phyloP scores from a whole-genome alignment of 2,888 invertebrate species.

The Muscina levida region DNA sequence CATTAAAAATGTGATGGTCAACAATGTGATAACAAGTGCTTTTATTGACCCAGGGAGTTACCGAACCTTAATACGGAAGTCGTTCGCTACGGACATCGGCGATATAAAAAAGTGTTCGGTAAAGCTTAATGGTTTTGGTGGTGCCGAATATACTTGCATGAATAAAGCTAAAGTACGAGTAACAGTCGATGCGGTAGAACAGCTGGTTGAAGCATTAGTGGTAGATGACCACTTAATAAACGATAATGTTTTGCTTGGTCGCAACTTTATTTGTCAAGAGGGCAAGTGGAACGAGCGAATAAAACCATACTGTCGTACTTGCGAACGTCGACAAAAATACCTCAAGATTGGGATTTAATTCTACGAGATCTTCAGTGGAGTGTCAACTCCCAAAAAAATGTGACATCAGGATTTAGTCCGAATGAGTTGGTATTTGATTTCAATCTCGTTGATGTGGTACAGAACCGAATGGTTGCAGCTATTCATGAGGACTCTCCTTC shows the following conservation, averaged over 20 bases:
- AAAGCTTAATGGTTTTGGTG: constrained; percentile 54
- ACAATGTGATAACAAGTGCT: constrained; percentile 2
- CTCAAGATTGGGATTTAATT: constrained; percentile 15
- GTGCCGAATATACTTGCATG: constrained; percentile 44
- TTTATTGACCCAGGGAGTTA: constrained; percentile 56
- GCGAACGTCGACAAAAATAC: not conserved
- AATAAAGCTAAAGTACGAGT: constrained; percentile 23
- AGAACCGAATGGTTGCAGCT: constrained; percentile 15
- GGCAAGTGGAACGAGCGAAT: constrained; percentile 30
- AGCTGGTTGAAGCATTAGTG: not conserved
- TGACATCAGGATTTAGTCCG: constrained; percentile 32
- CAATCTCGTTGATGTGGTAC: constrained; percentile 12
- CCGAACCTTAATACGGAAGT: constrained; percentile 45
- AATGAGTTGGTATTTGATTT: constrained; percentile 41
- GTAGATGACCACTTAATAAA: constrained; percentile 7
- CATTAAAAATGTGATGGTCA: constrained; percentile 17
- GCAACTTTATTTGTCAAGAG: constrained; percentile 41
- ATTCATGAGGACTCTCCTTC: not conserved
- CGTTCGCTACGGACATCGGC: constrained; percentile 32
- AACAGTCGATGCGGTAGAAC: constrained; percentile 36
- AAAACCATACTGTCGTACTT: too few species aligned
- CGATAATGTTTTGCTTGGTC: constrained; percentile 6
- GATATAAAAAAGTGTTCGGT: not conserved
- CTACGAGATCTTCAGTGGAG: constrained; percentile 28
- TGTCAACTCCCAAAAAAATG: constrained; percentile 27